These are phyloP conservation scores for Oxyteleia sp. DNA, from an alignment of 2,888 invertebrate genomes.

Conservation along the genomic window DNA sequence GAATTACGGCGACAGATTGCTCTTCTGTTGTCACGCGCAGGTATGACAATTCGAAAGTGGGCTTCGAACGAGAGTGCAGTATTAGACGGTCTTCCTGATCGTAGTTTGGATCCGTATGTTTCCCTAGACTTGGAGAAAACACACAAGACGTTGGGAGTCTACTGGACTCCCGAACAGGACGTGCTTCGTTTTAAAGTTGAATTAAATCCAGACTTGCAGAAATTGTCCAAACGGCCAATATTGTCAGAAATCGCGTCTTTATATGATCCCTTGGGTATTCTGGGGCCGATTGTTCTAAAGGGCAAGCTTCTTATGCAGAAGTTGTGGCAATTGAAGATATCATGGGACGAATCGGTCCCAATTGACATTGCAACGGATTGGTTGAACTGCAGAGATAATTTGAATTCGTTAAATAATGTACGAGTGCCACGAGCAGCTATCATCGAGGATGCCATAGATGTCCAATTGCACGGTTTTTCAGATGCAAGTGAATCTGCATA, in stretches of 20 bases:
- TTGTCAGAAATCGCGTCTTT: conserved; percentile 6
- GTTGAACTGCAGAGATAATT: background rate
- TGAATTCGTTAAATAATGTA: background rate
- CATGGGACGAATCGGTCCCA: conserved; percentile 24
- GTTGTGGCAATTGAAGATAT: conserved; percentile 27
- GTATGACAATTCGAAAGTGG: conserved; percentile 31
- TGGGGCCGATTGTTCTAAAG: conserved; percentile 8
- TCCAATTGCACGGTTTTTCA: conserved; percentile 72
- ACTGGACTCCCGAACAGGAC: conserved; percentile 8
- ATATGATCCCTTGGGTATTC: conserved; percentile 22
- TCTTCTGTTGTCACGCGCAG: background rate
- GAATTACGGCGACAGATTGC: conserved; percentile 2
- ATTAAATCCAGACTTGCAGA: too few relatives aligned
- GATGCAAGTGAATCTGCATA: conserved; percentile 75
- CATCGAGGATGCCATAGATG: background rate
- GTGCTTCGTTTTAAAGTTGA: background rate
- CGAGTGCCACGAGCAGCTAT: background rate
- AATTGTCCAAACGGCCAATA: conserved; percentile 4
- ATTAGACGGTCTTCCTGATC: background rate
- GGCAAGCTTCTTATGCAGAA: conserved; percentile 28
- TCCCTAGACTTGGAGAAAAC: conserved; percentile 4
- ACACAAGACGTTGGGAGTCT: conserved; percentile 10
- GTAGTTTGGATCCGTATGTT: background rate
- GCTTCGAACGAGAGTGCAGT: conserved; percentile 11
- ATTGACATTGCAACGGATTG: background rate